Evolutionary conservation across 53 echinoderm and acorn worm genomes (phyloP).

Genomic region (Holothuria scabra): DNA sequence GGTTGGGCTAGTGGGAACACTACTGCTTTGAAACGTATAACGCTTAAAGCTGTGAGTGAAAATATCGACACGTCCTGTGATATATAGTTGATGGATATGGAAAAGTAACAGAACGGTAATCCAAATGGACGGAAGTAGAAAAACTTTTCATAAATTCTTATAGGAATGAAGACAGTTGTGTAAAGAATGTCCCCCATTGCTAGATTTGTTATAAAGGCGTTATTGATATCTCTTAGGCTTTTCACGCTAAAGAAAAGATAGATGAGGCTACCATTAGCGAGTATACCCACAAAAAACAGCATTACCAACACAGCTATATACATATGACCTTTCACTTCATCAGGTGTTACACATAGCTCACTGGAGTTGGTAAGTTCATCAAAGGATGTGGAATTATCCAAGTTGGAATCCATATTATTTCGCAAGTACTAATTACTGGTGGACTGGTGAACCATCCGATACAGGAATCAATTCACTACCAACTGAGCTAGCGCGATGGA

Average conservation of each 20-base stretch:
- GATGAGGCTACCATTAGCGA: conserved; percentile 40
- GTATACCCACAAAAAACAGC: conserved; percentile 28
- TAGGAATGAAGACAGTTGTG: conserved; percentile 36
- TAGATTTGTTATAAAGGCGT: conserved; percentile 39
- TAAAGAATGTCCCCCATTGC: conserved; percentile 30
- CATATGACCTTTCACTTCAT: too few relatives aligned
- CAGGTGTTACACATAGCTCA: too few relatives aligned
- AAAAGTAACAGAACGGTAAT: conserved; percentile 26
- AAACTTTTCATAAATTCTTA: not conserved
- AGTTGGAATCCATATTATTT: too few relatives aligned
- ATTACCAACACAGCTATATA: not conserved
- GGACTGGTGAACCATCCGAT: too few relatives aligned
- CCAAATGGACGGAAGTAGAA: conserved; percentile 28
- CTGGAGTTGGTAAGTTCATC: too few relatives aligned
- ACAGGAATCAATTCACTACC: too few relatives aligned
- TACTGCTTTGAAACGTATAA: conserved; percentile 30
- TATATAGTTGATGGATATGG: conserved; percentile 22
- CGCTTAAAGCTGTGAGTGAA: conserved; percentile 28
- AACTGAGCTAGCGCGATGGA: too few relatives aligned
- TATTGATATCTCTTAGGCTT: conserved; percentile 34
- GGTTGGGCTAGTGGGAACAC: conserved; percentile 35
- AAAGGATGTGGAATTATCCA: too few relatives aligned
- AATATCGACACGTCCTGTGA: conserved; percentile 44
- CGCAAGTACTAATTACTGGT: too few relatives aligned
- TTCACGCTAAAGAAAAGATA: conserved; percentile 34